These are phyloP conservation scores for Drosophila miranda DNA, from an alignment of 1,140 invertebrate genomes.

Conservation along the genomic window DNA sequence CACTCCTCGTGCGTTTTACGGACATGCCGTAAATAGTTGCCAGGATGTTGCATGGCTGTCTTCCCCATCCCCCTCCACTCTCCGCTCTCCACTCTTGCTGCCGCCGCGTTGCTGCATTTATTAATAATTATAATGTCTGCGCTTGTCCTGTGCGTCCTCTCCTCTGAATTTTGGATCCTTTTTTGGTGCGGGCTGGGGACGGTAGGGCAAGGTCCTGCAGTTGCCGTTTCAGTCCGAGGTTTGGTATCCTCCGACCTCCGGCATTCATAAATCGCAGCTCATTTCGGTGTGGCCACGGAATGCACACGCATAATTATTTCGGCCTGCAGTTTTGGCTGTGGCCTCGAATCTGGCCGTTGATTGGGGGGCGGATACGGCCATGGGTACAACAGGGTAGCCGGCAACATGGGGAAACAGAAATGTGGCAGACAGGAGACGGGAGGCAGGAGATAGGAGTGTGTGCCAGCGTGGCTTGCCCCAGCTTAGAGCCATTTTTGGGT, in stretches of 20 bases:
- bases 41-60: not conserved
- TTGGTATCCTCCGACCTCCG: constrained; percentile 27
- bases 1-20: constrained; percentile 53
- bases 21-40: constrained; percentile 78
- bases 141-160: constrained; percentile 15
- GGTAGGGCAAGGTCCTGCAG: not conserved
- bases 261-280: constrained; percentile 80
- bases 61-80: not conserved
- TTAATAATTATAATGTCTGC: constrained; percentile 81
- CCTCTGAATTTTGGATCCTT: constrained; percentile 28
- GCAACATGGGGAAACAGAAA: too few relatives aligned
- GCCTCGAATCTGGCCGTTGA: not conserved
- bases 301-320: constrained; percentile 80
- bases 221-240: not conserved
- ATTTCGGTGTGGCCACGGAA: constrained; percentile 78
- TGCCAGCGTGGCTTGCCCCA: too few relatives aligned
- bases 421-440: too few relatives aligned
- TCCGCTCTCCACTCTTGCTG: constrained; percentile 15
- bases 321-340: constrained; percentile 59
- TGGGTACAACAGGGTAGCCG: too few relatives aligned
- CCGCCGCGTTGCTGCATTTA: constrained; percentile 67
- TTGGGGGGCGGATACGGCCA: not conserved
- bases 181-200: constrained; percentile 1
- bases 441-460: too few relatives aligned
- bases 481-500: too few relatives aligned